Conservation (phyloP, 2,113 vertebrate genomes). For the Aythya baeri region DNA sequence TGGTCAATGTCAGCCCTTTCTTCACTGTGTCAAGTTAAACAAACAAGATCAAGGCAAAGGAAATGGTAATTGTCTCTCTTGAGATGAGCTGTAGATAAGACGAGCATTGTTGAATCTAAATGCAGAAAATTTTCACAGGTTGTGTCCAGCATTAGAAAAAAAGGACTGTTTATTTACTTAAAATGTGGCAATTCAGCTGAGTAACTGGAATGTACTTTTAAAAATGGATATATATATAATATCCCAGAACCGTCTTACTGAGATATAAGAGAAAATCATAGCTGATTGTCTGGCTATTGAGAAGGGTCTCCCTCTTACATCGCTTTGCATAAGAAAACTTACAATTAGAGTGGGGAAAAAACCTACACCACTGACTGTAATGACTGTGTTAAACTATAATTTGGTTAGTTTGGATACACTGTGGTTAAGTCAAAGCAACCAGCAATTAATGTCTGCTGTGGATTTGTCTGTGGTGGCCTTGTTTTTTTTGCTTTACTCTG, state of each 20-base stretch:
- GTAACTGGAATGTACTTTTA: conserved; percentile 21
- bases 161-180: conserved; percentile 64
- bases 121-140: conserved; percentile 79
- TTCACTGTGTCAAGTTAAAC: conserved; percentile 99
- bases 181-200: conserved; percentile 41
- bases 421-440: background rate
- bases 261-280: background rate
- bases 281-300: background rate
- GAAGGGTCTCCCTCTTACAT: background rate
- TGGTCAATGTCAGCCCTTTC: conserved; percentile 98
- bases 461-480: background rate
- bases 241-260: background rate
- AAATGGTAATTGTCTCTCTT: conserved; percentile 94
- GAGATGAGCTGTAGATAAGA: conserved; percentile 88
- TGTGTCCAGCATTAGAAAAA: conserved; percentile 78
- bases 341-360: rapidly evolving
- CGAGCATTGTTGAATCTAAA: conserved; percentile 81
- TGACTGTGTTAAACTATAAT: background rate
- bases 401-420: rapidly evolving
- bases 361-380: rapidly evolving
- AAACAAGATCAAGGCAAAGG: conserved; percentile 96
- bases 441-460: background rate
- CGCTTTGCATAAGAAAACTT: background rate
- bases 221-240: background rate
- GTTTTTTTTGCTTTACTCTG: background rate